Base-by-base conservation (phyloP, 2,113 vertebrate species). In the Ellobius talpinus region DNA sequence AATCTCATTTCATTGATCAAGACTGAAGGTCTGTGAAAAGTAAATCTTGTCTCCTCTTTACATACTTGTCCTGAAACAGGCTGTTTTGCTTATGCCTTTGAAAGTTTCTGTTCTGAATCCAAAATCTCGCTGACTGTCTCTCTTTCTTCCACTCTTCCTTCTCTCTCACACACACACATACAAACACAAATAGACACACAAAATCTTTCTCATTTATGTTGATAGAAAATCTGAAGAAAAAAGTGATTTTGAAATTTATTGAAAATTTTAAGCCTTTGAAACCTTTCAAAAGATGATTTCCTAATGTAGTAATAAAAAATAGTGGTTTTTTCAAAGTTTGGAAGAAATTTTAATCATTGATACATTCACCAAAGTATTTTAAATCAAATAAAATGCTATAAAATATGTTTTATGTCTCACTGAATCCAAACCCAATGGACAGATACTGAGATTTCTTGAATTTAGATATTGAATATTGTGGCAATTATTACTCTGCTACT, bases 41-140 rank as follows among this genome's bases (percentile, higher is more conserved):
- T 58, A 23, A 26, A 19, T 39, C 63, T 16, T 72, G 50, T 3
- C 21, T n/a, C 79, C 45, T 76, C 47, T 72, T 55, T 12, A 73
- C 39, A 5, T 19, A 6, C 84, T 29, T 61, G 50, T 55, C 29
- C 10, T 39, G 52, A 91, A 42, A 87, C 2, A 79, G 8, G n/a
- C 63, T 91, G 19, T 42, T 47, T 36, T 79, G 63, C 85, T 70
- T 89, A 45, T 42, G n/a, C 24, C 91, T 95, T 72, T 97, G 33
- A 88, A 92, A 79, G 33, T 66, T 36, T 91, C 63, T 65, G 84
- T 92, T 72, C 1, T 89, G 63, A 93, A 39, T 52, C 21, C 19
- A 63, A 74, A 39, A 72, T 39, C 66, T 36, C 31, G 42, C 72
- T 26, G 55, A 17, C 19, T 42, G 8, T 73, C 72, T 73, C n/a